Evolutionary conservation across 2,888 invertebrate species (phyloP), one percentile per base, ranked within the genome.

Genomic region (Heterodera filipjevi): DNA sequence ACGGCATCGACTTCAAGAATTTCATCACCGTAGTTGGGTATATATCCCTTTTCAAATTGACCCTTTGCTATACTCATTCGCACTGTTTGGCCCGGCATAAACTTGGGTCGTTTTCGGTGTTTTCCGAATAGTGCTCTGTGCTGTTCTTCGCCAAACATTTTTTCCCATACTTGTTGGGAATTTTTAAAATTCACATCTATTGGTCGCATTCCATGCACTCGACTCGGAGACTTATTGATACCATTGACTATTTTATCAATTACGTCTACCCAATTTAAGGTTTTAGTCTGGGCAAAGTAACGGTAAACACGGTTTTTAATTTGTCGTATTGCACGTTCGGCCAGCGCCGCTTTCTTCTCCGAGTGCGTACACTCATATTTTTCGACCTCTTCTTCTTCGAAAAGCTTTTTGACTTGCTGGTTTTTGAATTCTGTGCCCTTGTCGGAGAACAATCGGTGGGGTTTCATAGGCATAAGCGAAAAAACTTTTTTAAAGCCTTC

Each of bases 381-480:
- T 3, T 73, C 49, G 1, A 73, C 64, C 27, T 73, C 73, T 16
- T 73, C 73, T 46, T 73, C 64, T n/a, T 49, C 49, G 49, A 73
- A 73, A 49, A 49, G 39, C n/a, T 73, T 64, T 49, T 73, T 73
- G 14, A 73, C 2, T n/a, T 73, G 73, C 1, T 27, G n/a, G 3
- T 73, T 73, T 46, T 46, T 73, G 44, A 73, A 73, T 73, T 73
- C 73, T 10, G 39, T n/a, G 3, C 73, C 73, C 35, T 73, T 73
- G 30, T 73, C 73, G 8, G 76, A 76, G 32, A 76, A 76, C n/a
- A 66, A 44, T 76, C 70, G 22, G 46, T 76, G 76, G 0, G 76
- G 76, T 16, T 66, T 76, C 76, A 76, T 76, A 27, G 76, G 76
- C 76, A 72, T 76, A 73, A 32, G 74, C 8, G 39, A n/a, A 72